These are phyloP conservation scores for Electrona antarctica DNA, from an alignment of 2,113 vertebrate genomes.

Conservation along the genomic window DNA sequence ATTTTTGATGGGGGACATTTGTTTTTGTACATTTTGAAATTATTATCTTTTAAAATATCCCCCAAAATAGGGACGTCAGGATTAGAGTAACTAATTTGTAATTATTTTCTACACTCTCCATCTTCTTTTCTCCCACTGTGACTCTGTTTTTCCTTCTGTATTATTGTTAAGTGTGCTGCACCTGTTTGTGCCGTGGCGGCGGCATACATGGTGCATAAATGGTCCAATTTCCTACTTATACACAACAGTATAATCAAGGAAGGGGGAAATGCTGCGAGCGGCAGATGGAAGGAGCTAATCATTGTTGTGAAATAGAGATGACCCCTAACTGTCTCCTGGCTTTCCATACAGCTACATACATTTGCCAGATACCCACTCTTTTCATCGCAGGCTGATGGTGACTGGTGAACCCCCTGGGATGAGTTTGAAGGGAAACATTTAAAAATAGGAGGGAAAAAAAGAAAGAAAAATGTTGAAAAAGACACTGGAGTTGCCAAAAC, in stretches of 20 bases:
- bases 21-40: too few species aligned
- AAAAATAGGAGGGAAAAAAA: too few species aligned
- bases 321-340: constrained; percentile 77
- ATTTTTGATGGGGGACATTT: too few species aligned
- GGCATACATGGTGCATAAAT: constrained; percentile 74
- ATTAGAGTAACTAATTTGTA: too few species aligned
- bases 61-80: too few species aligned
- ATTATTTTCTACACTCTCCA: too few species aligned
- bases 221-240: constrained; percentile 80
- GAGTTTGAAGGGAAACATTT: constrained; percentile 53
- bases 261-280: constrained; percentile 66
- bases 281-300: constrained; percentile 83
- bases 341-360: constrained; percentile 58
- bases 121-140: constrained; percentile 15
- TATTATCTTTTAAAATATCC: too few species aligned
- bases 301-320: constrained; percentile 84
- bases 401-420: constrained; percentile 56
- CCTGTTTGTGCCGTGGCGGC: constrained; percentile 70
- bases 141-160: constrained; percentile 31
- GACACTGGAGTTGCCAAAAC: constrained; percentile 73
- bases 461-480: constrained; percentile 56
- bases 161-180: constrained; percentile 56
- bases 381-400: constrained; percentile 34
- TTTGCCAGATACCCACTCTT: constrained; percentile 60
- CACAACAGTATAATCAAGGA: constrained; percentile 80